These are phyloP conservation scores for Alloplasta piceator DNA, from an alignment of 2,888 invertebrate genomes.

Conservation along the genomic window DNA sequence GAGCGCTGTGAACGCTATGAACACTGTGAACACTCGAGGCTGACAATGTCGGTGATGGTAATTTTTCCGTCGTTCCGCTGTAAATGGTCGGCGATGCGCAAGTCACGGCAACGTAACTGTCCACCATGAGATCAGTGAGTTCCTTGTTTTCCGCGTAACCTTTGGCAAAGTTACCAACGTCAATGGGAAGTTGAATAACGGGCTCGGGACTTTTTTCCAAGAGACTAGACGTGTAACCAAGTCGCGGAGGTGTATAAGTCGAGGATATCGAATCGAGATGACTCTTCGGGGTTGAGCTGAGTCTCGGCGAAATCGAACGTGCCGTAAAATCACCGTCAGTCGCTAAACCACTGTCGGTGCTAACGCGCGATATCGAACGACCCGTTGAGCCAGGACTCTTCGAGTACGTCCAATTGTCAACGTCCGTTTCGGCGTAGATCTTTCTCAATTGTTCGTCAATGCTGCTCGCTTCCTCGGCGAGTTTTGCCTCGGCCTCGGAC, in stretches of 20 bases:
- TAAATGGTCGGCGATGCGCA: constrained; percentile 85
- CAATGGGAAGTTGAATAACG: constrained; percentile 84
- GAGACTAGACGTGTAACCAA: constrained; percentile 88
- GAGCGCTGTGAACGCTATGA: constrained; percentile 75
- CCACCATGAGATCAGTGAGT: constrained; percentile 83
- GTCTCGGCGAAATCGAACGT: constrained; percentile 80
- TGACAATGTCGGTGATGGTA: constrained; percentile 87
- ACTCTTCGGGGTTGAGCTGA: constrained; percentile 78
- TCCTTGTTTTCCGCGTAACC: constrained; percentile 84
- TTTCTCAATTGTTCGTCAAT: constrained; percentile 89
- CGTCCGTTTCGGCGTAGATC: constrained; percentile 87
- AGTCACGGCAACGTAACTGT: constrained; percentile 84
- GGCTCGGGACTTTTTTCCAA: constrained; percentile 83
- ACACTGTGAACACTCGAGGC: constrained; percentile 84
- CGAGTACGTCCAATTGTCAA: constrained; percentile 89
- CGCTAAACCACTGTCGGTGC: constrained; percentile 85
- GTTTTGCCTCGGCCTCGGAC: constrained; percentile 86
- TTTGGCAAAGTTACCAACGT: constrained; percentile 86
- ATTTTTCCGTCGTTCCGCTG: constrained; percentile 84
- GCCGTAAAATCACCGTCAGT: constrained; percentile 86
- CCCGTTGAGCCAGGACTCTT: constrained; percentile 85
- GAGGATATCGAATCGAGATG: constrained; percentile 79
- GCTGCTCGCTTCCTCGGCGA: constrained; percentile 87
- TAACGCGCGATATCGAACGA: constrained; percentile 80
- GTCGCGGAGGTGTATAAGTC: constrained; percentile 81